Base-by-base conservation (phyloP, 2,888 invertebrate species). In the Leucophenga montana region DNA sequence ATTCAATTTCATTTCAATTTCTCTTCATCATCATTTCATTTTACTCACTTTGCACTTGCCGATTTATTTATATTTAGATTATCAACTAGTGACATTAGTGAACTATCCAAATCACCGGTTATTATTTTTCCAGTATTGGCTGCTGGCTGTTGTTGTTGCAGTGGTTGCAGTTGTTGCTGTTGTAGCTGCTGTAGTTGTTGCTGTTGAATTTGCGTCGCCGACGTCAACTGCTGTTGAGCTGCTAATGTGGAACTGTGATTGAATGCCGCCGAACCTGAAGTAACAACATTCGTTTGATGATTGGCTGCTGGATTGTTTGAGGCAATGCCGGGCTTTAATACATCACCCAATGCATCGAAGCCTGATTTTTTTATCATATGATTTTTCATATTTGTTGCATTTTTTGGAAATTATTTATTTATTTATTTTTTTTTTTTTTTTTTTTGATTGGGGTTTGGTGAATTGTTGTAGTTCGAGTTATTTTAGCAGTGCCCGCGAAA, bases 61-160 rank as follows among this genome's bases (percentile, higher is more conserved):
- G 92, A 93, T 89, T 94, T 94, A 90, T 95, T 95, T 85, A 96
- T 96, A 83, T 94, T 92, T 82, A 98, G 92, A 90, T 97, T 98
- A 90, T 97, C 96, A 74, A 97, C 98, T 82, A 98, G 91, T 77
- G 95, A 95, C 74, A 97, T 97, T 73, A 98, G 92, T 80, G 97
- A 97, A 80, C 96, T 95, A 88, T 98, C 97, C 88, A 98, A 91
- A 89, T 98, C 98, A 69, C 97, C 96, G 31, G 96, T 96, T 75
- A 97, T 91, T 77, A 98, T 94, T 87, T 94, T 95, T 74, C 92
- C 92, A 70, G 91, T 87, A 85, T 90, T 89, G 74, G 90, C 89
- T 76, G 90, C 87, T 72, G 88, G 84, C 50, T 80, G 85, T 80
- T 86, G 89, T 75, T 89, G 88, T 84, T 89, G 89, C 69, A 80